These are phyloP conservation scores for Drosophila meridionalis DNA, from an alignment of 2,888 invertebrate species.

Conservation along the genomic window DNA sequence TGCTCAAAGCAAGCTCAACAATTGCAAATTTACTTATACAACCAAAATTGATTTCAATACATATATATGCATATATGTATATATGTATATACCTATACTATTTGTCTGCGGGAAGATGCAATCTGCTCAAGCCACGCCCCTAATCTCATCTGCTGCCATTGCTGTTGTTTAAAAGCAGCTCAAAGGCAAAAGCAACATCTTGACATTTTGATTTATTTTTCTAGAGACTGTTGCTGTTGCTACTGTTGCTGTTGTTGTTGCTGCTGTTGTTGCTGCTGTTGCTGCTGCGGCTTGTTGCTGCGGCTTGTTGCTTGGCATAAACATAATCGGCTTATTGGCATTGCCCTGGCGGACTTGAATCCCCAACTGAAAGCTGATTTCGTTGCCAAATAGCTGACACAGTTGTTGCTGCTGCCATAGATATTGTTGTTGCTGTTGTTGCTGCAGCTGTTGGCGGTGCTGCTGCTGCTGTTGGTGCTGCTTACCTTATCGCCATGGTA, in stretches of 20 bases:
- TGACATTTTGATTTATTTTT: constrained; percentile 74
- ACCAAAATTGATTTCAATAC: neutral
- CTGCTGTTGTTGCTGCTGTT: constrained; percentile 21
- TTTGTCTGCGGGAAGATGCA: neutral
- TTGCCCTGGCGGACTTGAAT: constrained; percentile 29
- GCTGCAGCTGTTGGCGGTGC: neutral
- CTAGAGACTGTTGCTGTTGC: constrained; percentile 27
- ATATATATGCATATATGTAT: neutral
- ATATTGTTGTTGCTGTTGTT: constrained; percentile 6
- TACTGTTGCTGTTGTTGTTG: constrained; percentile 18
- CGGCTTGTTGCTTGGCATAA: constrained; percentile 53
- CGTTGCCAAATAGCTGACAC: constrained; percentile 53
- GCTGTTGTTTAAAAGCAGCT: constrained; percentile 42
- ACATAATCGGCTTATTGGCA: constrained; percentile 65
- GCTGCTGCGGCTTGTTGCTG: constrained; percentile 15
- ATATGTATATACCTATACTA: neutral
- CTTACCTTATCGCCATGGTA: constrained; percentile 28
- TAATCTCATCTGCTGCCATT: constrained; percentile 1
- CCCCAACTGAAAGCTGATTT: constrained; percentile 33
- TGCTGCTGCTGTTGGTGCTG: constrained; percentile 10
- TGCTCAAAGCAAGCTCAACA: constrained; percentile 1
- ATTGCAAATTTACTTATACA: constrained; percentile 9
- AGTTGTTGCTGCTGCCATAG: constrained; percentile 4
- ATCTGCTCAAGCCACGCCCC: constrained; percentile 7
- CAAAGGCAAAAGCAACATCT: constrained; percentile 54